phyloP scores from a whole-genome alignment of 2,113 vertebrate genomes.

The Nymphicus hollandicus region DNA sequence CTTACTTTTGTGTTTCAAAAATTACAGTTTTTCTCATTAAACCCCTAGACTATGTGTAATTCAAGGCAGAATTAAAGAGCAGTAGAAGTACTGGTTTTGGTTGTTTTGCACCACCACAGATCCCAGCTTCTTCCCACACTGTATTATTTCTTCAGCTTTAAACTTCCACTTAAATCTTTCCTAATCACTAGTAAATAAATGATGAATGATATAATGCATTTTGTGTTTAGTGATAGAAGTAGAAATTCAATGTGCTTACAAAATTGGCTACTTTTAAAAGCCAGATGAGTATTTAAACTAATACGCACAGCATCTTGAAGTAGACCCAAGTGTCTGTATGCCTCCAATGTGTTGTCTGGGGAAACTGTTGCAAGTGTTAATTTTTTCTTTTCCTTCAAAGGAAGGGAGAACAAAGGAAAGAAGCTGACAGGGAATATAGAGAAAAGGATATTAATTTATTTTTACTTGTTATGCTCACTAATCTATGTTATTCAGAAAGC shows the following conservation, averaged over 20 bases:
- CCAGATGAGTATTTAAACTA: not conserved
- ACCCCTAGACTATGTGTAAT: not conserved
- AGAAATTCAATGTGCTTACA: not conserved
- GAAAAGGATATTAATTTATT: not conserved
- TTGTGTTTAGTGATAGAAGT: not conserved
- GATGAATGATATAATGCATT: not conserved
- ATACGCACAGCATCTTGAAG: not conserved
- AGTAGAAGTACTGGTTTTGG: not conserved
- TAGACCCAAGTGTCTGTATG: not conserved
- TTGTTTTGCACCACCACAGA: not conserved
- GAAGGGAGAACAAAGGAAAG: not conserved
- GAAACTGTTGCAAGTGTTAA: not conserved
- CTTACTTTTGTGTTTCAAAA: not conserved
- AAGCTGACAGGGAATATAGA: not conserved
- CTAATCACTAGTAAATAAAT: not conserved
- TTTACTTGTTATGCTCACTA: not conserved
- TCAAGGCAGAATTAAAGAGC: not conserved
- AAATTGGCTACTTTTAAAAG: not conserved
- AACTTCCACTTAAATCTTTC: not conserved
- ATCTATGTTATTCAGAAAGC: not conserved
- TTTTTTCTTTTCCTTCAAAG: not conserved
- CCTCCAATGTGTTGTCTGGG: not conserved
- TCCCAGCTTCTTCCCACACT: not conserved
- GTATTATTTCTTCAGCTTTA: not conserved
- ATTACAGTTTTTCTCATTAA: not conserved